Percentiles rank a stretch among this genome's conserved stretches.
Conservation (phyloP, 2,888 invertebrate species). For the Odontocolon sp. region DNA sequence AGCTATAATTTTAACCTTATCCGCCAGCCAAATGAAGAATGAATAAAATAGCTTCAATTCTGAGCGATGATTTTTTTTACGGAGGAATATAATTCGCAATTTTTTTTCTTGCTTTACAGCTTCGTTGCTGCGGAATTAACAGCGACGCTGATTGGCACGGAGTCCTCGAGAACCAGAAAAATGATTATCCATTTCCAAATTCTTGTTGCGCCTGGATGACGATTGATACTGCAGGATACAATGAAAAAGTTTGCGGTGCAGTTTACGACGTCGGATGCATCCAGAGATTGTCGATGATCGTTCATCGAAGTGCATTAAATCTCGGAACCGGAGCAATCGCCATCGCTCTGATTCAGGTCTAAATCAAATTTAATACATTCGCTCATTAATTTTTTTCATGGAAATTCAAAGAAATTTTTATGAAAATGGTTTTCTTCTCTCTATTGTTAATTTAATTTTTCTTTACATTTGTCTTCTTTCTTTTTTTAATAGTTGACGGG, state of each 20-base stretch:
- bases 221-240: slow-evolving; percentile 55
- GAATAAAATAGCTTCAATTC: not conserved
- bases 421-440: not conserved
- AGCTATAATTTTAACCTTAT: too few species aligned
- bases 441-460: not conserved
- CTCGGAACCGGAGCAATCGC: slow-evolving; percentile 89
- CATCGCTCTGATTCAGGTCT: slow-evolving; percentile 90
- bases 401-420: not conserved
- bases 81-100: not conserved
- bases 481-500: slow-evolving; percentile 86
- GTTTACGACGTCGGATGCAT: slow-evolving; percentile 83
- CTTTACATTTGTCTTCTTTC: slow-evolving; percentile 60
- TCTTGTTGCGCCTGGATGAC: slow-evolving; percentile 83
- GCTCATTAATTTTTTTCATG: not conserved
- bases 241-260: slow-evolving; percentile 45
- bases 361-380: not conserved
- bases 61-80: too few species aligned
- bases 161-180: slow-evolving; percentile 81
- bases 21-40: too few species aligned
- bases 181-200: slow-evolving; percentile 81
- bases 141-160: slow-evolving; percentile 80
- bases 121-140: slow-evolving; percentile 80
- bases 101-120: slow-evolving; percentile 66
- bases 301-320: slow-evolving; percentile 88
- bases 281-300: slow-evolving; percentile 83